Percentiles rank a stretch among this genome's conserved stretches.
phyloP scores from a whole-genome alignment of 2,888 invertebrate species.

The Biston betularia region DNA sequence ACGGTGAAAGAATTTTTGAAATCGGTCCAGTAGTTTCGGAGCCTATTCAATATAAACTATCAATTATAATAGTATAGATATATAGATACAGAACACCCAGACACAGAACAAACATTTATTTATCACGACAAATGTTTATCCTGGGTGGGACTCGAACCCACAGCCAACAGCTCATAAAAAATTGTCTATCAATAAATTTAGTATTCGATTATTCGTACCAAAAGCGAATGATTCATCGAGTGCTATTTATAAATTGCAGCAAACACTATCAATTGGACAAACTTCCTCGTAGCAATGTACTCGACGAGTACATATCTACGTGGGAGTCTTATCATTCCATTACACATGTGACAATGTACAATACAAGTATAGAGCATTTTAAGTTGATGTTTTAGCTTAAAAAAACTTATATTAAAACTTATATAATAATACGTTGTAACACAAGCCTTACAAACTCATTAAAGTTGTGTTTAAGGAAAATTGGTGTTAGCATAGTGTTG shows the following conservation, averaged over 20 bases:
- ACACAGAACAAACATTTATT: too few relatives aligned
- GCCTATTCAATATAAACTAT: too few relatives aligned
- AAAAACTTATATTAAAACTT: background rate
- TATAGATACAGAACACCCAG: too few relatives aligned
- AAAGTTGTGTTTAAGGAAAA: conserved; percentile 9
- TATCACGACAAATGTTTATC: too few relatives aligned
- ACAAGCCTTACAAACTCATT: background rate
- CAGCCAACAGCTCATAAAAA: background rate
- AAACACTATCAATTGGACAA: background rate
- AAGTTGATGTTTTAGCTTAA: background rate
- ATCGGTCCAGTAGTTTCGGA: too few relatives aligned
- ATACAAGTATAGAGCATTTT: background rate
- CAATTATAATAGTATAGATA: too few relatives aligned
- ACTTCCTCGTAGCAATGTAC: background rate
- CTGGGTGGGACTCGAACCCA: background rate
- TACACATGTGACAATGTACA: background rate
- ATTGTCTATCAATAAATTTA: too few relatives aligned
- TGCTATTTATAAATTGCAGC: conserved; percentile 1
- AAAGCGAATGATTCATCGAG: background rate
- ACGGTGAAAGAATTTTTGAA: too few relatives aligned
- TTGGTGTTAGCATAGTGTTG: background rate
- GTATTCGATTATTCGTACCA: background rate
- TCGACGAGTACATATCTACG: background rate
- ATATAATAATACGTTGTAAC: background rate
- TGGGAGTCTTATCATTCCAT: background rate